Base-by-base conservation (phyloP, 2,888 invertebrate genomes). In the Ypsolopha scabrella region DNA sequence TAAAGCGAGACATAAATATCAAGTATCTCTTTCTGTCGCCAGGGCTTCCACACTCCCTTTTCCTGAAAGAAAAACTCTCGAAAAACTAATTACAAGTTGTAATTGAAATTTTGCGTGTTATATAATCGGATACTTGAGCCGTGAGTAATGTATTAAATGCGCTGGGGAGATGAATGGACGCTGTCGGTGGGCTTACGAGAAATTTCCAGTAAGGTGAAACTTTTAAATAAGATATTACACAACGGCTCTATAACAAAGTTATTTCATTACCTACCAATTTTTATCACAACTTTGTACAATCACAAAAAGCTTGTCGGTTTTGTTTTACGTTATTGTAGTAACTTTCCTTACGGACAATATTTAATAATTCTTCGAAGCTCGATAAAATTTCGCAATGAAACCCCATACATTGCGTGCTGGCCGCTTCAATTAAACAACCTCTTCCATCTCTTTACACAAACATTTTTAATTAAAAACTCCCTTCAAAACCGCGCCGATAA, bases 41-140 rank as follows among this genome's bases (percentile, higher is more conserved):
- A 53, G 60, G 64, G 64, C 72, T 76, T 66, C 77, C 77, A 72
- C 75, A 63, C 70, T 68, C 81, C 79, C 79, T 76, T 76, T 75
- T 74, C 75, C 76, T 77, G 82, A 85, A 87, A 87, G 87, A 87
- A 87, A 87, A 87, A 87, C 86, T 87, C 87, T 83, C 86, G 79
- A 87, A 87, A 87, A 87, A 87, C 87, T 87, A 87, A 87, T 87
- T 87, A 87, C 87, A 87, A 87, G 76, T 87, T 87, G 87, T 87
- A 87, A 87, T 87, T 87, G 87, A 87, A 87, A 87, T 87, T 87
- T 87, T 87, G 86, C 87, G 87, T 87, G 87, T 86, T 87, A 87
- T 81, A 87, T 87, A 87, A 87, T 87, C 87, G 86, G 85, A 86
- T 86, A 86, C 85, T 87, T 86, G 86, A 82, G 82, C 81, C 81